Conservation (phyloP, 2,797 vertebrate genomes). For the Onychomys torridus region DNA sequence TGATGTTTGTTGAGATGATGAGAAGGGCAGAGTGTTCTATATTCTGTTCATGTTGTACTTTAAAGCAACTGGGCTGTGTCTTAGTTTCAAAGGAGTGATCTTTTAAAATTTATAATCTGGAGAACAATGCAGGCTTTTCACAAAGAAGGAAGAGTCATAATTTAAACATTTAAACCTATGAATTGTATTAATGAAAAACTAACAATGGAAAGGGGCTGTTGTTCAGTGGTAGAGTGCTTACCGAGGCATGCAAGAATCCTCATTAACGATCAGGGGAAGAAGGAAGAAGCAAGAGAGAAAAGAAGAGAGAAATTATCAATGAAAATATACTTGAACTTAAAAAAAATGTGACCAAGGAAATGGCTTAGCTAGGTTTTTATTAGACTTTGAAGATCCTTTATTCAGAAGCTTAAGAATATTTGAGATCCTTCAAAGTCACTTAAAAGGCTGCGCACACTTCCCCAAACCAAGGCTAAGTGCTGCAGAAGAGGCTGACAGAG, state of each 20-base stretch:
- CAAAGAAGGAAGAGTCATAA: neutral
- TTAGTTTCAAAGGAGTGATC: neutral
- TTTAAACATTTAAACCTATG: conserved; percentile 12
- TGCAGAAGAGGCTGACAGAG: neutral
- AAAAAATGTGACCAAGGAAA: neutral
- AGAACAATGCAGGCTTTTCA: conserved; percentile 1
- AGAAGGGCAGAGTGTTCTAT: neutral
- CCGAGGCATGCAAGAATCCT: neutral
- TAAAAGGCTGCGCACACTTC: neutral
- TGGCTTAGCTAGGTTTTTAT: neutral
- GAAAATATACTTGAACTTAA: neutral
- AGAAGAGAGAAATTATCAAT: neutral
- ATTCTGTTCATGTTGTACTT: neutral
- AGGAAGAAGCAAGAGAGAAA: neutral
- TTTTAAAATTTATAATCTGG: conserved; percentile 44
- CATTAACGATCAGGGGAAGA: neutral
- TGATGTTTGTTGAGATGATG: too few relatives aligned
- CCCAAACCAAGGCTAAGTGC: neutral
- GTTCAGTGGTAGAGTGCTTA: neutral
- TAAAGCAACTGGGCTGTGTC: neutral
- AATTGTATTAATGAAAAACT: neutral
- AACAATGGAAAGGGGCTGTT: neutral
- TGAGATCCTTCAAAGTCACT: neutral
- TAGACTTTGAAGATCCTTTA: conserved; percentile 17
- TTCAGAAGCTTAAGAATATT: conserved; percentile 8